phyloP scores from a whole-genome alignment of 2,888 invertebrate species.

The Heliconius erato region DNA sequence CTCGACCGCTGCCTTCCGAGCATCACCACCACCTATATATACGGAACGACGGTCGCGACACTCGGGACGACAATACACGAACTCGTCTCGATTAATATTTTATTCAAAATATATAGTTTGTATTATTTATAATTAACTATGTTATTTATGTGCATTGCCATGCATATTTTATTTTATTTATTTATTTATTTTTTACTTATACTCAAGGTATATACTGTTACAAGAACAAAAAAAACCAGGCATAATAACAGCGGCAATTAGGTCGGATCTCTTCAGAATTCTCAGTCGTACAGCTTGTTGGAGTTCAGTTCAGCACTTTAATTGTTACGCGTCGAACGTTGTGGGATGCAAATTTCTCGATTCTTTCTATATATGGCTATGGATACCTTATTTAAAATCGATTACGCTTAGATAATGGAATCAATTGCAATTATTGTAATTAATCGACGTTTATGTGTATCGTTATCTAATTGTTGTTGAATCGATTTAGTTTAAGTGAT shows the following conservation, averaged over 20 bases:
- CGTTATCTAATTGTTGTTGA: constrained; percentile 9
- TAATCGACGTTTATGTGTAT: constrained; percentile 1
- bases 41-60: no score
- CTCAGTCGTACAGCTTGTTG: constrained; percentile 28
- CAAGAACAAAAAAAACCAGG: constrained; percentile 11
- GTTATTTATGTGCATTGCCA: no score
- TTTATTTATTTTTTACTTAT: no score
- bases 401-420: constrained; percentile 8
- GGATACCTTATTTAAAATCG: constrained; percentile 16
- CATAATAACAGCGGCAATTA: constrained; percentile 29
- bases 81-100: no score
- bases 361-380: not conserved
- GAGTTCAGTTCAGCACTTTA: constrained; percentile 30
- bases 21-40: no score
- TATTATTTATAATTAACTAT: no score
- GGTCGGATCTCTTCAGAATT: constrained; percentile 26
- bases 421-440: constrained; percentile 4
- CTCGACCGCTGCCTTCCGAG: no score
- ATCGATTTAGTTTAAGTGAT: constrained; percentile 8
- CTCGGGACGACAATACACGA: no score
- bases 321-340: constrained; percentile 26
- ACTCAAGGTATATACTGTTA: no score
- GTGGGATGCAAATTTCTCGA: constrained; percentile 22
- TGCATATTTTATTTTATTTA: no score
- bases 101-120: no score